Base-by-base conservation (phyloP, 2,888 invertebrate species). In the Archips xylosteana region DNA sequence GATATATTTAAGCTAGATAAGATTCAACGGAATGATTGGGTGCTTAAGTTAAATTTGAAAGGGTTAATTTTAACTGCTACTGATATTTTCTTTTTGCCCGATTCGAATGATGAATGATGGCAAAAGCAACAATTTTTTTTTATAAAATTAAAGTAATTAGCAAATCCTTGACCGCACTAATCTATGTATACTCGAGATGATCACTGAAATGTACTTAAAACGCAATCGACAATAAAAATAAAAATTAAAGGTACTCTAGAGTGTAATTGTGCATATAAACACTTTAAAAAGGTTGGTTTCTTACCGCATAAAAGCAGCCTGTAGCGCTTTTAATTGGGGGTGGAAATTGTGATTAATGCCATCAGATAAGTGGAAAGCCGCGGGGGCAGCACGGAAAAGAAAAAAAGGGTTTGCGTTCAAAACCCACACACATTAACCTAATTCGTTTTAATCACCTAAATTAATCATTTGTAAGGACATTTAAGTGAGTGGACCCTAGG, bases 371-470 rank as follows among this genome's bases (percentile, higher is more conserved):
- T 82, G 80, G 79, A 84, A 88, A 85, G 83, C 85, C 73, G 67
- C 84, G 82, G 80, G 82, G 82, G 80, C 79, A 81, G 87, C 92
- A 91, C 89, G 91, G 84, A 89, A 78, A 81, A 86, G 84, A 89
- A 78, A 87, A 80, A 82, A 79, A 76, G 84, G 84, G 86, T 86
- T 88, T 84, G 86, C 80, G 86, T 86, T 87, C 82, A 85, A 88
- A 91, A 90, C 87, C 87, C 90, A 89, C 89, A 90, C 89, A 92
- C 91, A 94, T 94, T 94, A 94, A 94, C 94, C 94, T 93, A 93
- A 93, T 94, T 94, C 87, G 88, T 91, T 92, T 91, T 92, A 93
- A 94, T 93, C 92, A 90, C 88, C 85, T 86, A 85, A 89, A 89
- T 91, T 91, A 92, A 92, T 93, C 92, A 92, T 92, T 92, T 85